Conservation (phyloP, 2,113 vertebrate species). For the Camelus bactrianus region DNA sequence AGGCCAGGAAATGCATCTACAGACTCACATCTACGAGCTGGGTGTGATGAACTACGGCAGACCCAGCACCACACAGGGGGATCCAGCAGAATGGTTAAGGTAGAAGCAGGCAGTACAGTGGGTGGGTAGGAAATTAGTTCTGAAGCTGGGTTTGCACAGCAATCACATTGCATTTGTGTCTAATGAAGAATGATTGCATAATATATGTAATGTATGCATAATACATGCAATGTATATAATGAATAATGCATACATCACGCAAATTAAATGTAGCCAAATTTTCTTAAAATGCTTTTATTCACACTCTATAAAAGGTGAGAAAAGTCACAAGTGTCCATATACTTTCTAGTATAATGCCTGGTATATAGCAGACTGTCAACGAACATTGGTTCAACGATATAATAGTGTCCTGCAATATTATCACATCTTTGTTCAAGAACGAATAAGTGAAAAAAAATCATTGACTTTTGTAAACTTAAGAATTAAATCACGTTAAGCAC, state of each 20-base stretch:
- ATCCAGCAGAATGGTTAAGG: background rate
- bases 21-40: background rate
- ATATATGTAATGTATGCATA: background rate
- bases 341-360: background rate
- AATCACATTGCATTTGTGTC: background rate
- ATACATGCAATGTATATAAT: background rate
- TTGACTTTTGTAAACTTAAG: background rate
- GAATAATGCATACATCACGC: background rate
- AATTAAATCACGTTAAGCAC: background rate
- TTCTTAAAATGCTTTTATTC: conserved; percentile 30
- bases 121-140: background rate
- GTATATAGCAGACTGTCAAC: background rate
- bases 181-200: background rate
- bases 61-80: background rate
- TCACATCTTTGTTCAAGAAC: background rate
- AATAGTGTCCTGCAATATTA: background rate
- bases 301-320: background rate
- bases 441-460: background rate
- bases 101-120: background rate
- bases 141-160: background rate
- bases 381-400: background rate
- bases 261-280: background rate
- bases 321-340: background rate
- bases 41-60: background rate
- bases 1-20: background rate